A percentile compares a stretch with the other conserved stretches of the same genome.
These are phyloP conservation scores for Meliscaeva auricollis DNA, from an alignment of 2,888 invertebrate species.

Conservation along the genomic window DNA sequence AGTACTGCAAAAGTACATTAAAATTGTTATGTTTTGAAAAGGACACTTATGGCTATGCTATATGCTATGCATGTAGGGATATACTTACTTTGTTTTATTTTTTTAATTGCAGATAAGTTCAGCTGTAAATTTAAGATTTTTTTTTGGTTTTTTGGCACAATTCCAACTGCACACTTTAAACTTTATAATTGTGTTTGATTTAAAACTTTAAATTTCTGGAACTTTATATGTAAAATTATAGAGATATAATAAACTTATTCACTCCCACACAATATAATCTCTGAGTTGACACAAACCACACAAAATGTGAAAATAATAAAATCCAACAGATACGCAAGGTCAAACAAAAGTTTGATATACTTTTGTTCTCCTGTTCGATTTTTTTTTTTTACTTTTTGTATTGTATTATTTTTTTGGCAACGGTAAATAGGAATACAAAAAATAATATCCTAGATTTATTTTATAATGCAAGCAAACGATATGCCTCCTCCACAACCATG, in stretches of 20 bases:
- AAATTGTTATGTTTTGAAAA: not conserved
- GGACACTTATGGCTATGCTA: not conserved
- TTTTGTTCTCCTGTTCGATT: conserved; percentile 33
- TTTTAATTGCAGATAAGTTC: conserved; percentile 46
- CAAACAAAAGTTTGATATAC: conserved; percentile 37
- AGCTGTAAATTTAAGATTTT: conserved; percentile 25
- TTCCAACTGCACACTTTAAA: conserved; percentile 14
- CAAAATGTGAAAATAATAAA: conserved; percentile 2
- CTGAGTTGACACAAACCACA: conserved; percentile 27
- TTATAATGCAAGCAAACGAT: conserved; percentile 10
- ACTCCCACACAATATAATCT: conserved; percentile 7
- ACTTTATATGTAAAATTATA: not conserved
- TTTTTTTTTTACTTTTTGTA: not conserved
- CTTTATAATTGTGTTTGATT: not conserved
- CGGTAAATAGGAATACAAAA: conserved; percentile 13
- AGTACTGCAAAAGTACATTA: not conserved
- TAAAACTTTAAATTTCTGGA: not conserved
- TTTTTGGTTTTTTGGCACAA: conserved; percentile 41
- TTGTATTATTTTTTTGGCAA: conserved; percentile 32
- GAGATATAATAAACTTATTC: conserved; percentile 6
- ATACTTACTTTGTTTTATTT: conserved; percentile 24
- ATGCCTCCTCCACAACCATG: conserved; percentile 54
- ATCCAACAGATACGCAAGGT: conserved; percentile 48
- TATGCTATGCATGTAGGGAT: not conserved
- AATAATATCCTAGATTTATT: conserved; percentile 27